Base-by-base conservation (phyloP, 2,797 vertebrate genomes). In the Malacoctenus gilli region DNA sequence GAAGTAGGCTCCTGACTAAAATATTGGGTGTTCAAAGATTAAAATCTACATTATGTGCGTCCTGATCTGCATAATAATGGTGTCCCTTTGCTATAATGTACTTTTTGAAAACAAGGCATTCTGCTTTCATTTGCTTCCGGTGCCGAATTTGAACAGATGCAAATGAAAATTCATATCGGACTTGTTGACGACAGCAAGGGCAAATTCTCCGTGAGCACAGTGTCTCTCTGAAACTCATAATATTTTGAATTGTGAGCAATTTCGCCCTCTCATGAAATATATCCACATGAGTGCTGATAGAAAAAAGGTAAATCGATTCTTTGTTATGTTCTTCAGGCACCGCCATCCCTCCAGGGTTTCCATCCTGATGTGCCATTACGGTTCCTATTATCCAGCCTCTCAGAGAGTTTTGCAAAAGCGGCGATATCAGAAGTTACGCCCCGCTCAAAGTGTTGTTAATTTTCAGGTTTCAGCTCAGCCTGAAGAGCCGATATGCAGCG, bases 241-340 rank as follows among this genome's bases (percentile, higher is more conserved):
- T 63, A 72, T 75, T 79, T 68, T 42, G 35, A 72, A 83, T 62
- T 60, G 44, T 54, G 59, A 77, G 74, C 65, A 68, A 80, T 85
- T 79, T 68, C 37, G 41, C n/a, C n/a, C 11, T 23, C 40, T 82
- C 83, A 85, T 84, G 53, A 83, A 83, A 85, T 63, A 37, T 47
- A 74, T 70, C 72, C 74, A 77, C 68, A 55, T 16, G 60, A 79
- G 49, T 9, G 61, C 66, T 59, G 59, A 68, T 61, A 49, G 47
- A 65, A 49, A 68, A n/a, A 72, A 62, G 15, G 46, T 35, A 68
- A 78, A 82, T 77, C 39, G 53, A 51, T 69, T 77, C 39, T 72
- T 72, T 69, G 48, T 74, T 60, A 11, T 63, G 40, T 78, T 76
- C 40, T 63, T 59, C 59, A 32, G 66, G 54, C 60, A 1, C 32